Percentiles rank a stretch among this genome's conserved stretches.
Conservation (phyloP, 2,797 vertebrate genomes). For the Enteromius thamalakanensis region DNA sequence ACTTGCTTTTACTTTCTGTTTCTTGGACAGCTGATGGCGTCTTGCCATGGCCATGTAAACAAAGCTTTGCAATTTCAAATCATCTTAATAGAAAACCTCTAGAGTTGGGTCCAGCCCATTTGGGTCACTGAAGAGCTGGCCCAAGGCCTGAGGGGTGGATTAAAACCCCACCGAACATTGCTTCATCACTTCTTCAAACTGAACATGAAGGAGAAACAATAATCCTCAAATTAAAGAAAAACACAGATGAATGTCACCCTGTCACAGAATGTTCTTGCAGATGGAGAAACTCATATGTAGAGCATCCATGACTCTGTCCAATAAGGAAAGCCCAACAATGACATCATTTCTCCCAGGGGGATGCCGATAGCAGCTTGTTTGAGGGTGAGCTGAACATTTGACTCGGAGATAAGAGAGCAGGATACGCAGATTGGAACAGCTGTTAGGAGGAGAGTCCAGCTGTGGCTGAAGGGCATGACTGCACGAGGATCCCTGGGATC, state of each 20-base stretch:
- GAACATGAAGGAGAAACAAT: conserved; percentile 24
- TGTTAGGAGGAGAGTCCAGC: conserved; percentile 44
- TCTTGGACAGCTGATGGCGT: conserved; percentile 42
- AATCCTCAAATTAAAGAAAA: conserved; percentile 22
- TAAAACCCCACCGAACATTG: conserved; percentile 27
- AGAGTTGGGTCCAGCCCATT: conserved; percentile 21
- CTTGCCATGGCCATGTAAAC: conserved; percentile 31
- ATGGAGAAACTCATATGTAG: background rate
- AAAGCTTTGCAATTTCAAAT: conserved; percentile 46
- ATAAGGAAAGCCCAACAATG: conserved; percentile 38
- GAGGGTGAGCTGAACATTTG: conserved; percentile 31
- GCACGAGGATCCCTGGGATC: conserved; percentile 6
- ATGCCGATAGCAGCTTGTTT: conserved; percentile 35
- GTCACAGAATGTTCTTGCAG: background rate
- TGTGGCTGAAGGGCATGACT: conserved; percentile 37
- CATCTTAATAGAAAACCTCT: conserved; percentile 43
- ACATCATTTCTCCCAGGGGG: conserved; percentile 43
- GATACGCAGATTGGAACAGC: conserved; percentile 33
- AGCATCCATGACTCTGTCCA: conserved; percentile 12
- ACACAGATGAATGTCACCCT: background rate
- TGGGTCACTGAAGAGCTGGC: background rate
- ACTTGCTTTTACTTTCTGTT: conserved; percentile 42
- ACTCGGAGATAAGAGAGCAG: conserved; percentile 37
- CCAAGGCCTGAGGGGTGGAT: conserved; percentile 21
- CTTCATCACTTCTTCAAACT: conserved; percentile 25